phyloP scores from a whole-genome alignment of 2,888 invertebrate genomes.

The Nudaria mundana region DNA sequence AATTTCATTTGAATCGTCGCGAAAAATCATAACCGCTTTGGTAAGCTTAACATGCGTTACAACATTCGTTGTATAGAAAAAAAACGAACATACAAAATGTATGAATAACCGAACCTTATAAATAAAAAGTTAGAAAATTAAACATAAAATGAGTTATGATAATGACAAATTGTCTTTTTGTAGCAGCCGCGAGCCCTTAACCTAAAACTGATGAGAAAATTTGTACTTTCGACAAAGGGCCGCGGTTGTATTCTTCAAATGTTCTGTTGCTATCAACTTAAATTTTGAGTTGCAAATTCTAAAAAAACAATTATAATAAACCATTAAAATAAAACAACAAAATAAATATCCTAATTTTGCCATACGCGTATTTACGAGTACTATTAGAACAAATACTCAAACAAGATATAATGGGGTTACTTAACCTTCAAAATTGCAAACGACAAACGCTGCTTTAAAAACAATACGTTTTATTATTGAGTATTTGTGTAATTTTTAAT shows the following conservation, averaged over 20 bases:
- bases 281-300: conserved; percentile 49
- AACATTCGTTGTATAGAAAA: conserved; percentile 47
- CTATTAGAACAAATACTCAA: conserved; percentile 80
- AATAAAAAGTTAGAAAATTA: conserved; percentile 37
- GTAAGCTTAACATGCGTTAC: conserved; percentile 42
- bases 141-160: conserved; percentile 45
- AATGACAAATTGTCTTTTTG: conserved; percentile 58
- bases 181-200: conserved; percentile 50
- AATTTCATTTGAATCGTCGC: conserved; percentile 62
- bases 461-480: conserved; percentile 60
- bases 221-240: conserved; percentile 71
- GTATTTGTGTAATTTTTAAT: conserved; percentile 68
- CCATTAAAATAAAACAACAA: conserved; percentile 79
- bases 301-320: conserved; percentile 66
- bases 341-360: conserved; percentile 66
- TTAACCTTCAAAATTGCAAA: conserved; percentile 39
- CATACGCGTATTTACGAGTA: conserved; percentile 44
- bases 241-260: conserved; percentile 37
- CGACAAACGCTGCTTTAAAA: conserved; percentile 41
- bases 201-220: conserved; percentile 72
- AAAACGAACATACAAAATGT: conserved; percentile 50
- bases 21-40: conserved; percentile 51
- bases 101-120: conserved; percentile 37
- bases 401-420: conserved; percentile 37
- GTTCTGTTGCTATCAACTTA: conserved; percentile 32